Evolutionary conservation across 2,113 vertebrate species (phyloP), one percentile per base, ranked within the genome.

Genomic region (Tauraco erythrolophus): DNA sequence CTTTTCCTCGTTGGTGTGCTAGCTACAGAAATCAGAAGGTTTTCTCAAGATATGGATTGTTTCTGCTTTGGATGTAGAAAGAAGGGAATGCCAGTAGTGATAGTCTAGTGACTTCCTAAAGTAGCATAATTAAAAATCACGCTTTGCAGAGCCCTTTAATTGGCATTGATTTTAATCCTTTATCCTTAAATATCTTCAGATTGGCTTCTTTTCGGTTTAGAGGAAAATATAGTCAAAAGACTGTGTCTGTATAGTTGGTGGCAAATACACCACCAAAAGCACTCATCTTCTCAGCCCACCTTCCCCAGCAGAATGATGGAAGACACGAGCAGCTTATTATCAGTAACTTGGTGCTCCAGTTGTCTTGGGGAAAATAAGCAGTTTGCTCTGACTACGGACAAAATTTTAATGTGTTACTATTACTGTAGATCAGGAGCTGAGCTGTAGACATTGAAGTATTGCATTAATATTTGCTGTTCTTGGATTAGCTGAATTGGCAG

Each of bases 401-500:
- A 94, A 94, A 83, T 88, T 79, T 94, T 88, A 72, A 58, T 88
- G 74, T 89, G 72, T 77, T 88, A 54, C 96, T 97, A 64, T 95
- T 88, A 71, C 75, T 69, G 78, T 62, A 90, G 82, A 79, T 92
- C 54, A 66, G 91, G 48, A 80, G 62, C 70, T 72, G 75, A 83
- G 82, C 88, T 92, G 75, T 54, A 88, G 92, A 93, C 79, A 76
- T 71, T 97, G 95, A 97, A 94, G 46, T 80, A 97, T 97, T 94
- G 83, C 56, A 64, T 96, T 94, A 94, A 96, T 95, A 97, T 96
- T 93, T 96, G 75, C 85, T 95, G 76, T 86, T 60, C 39, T 56
- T 92, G 64, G 79, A 78, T 77, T 91, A 88, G 79, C 89, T 97
- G 74, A 89, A 71, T 88, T 97, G 92, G 92, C 58, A 96, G 84